These are phyloP conservation scores for Caranx melampygus DNA, from an alignment of 2,113 vertebrate genomes.

Conservation along the genomic window DNA sequence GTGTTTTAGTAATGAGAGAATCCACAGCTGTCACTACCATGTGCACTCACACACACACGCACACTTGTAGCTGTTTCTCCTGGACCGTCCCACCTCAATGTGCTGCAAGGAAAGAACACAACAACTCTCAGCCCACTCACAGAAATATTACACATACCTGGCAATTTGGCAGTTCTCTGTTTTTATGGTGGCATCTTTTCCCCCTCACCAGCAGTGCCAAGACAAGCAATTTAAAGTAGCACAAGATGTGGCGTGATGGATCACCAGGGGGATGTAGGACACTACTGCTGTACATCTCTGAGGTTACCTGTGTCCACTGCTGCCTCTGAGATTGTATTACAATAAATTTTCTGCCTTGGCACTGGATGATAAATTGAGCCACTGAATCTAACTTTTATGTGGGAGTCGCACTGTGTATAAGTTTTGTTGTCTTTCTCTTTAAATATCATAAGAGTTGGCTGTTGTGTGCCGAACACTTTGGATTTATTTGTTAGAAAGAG, in stretches of 20 bases:
- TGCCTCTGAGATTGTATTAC: constrained; percentile 44
- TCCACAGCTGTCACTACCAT: constrained; percentile 46
- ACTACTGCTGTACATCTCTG: constrained; percentile 54
- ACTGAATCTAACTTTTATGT: constrained; percentile 39
- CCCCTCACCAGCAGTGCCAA: constrained; percentile 36
- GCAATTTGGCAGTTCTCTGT: constrained; percentile 48
- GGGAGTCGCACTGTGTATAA: background rate
- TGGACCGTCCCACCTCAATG: constrained; percentile 41
- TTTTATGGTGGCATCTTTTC: constrained; percentile 50
- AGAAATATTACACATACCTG: constrained; percentile 49
- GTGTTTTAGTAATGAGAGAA: constrained; percentile 38
- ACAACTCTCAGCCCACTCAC: constrained; percentile 7
- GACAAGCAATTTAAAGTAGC: constrained; percentile 64
- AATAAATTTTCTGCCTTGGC: constrained; percentile 44
- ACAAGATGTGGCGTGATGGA: constrained; percentile 70
- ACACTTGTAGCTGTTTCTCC: background rate
- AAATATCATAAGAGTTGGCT: constrained; percentile 14
- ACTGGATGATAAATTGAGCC: constrained; percentile 50
- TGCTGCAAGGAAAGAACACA: constrained; percentile 14
- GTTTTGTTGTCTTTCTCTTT: constrained; percentile 3
- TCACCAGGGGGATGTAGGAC: constrained; percentile 67
- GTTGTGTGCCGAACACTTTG: background rate
- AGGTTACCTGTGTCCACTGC: constrained; percentile 53
- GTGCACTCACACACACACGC: constrained; percentile 6
- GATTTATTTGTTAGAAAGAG: constrained; percentile 3